Evolutionary conservation across 2,797 vertebrate genomes (phyloP).

Genomic region (Chloroceryle amazona): DNA sequence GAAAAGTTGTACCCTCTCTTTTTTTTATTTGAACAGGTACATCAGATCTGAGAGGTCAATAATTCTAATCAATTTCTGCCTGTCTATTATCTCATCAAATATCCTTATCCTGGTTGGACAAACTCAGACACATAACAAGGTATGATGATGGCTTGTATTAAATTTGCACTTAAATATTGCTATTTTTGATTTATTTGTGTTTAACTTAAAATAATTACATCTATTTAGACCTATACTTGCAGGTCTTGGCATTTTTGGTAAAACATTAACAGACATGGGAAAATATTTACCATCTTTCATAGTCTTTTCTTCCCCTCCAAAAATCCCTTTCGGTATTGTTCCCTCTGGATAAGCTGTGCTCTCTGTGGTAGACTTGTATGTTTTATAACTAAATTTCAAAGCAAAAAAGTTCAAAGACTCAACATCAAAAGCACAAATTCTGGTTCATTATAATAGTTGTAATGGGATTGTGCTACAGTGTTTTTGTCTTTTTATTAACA

Average conservation of each 20-base stretch:
- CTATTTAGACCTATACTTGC: background rate
- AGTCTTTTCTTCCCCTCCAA: background rate
- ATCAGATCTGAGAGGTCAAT: conserved; percentile 98
- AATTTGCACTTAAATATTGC: conserved; percentile 5
- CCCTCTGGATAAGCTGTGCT: conserved; percentile 51
- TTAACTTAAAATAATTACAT: conserved; percentile 1
- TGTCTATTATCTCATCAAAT: conserved; percentile 99
- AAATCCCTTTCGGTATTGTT: conserved; percentile 58
- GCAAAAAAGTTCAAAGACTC: conserved; percentile 67
- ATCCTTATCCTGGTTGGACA: conserved; percentile 98
- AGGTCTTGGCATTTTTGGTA: background rate
- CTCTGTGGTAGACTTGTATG: conserved; percentile 50
- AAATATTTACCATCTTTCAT: conserved; percentile 11
- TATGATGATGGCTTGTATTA: conserved; percentile 81
- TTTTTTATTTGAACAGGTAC: conserved; percentile 85
- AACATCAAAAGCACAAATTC: conserved; percentile 73
- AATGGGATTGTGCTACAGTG: conserved; percentile 64
- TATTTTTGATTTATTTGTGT: conserved; percentile 1
- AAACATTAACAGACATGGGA: conserved; percentile 4
- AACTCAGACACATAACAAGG: conserved; percentile 98
- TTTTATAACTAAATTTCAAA: conserved; percentile 74
- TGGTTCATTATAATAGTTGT: conserved; percentile 72
- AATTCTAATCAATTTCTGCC: conserved; percentile 99
- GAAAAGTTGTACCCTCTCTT: conserved; percentile 16
- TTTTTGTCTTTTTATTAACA: conserved; percentile 68